A percentile compares a stretch with the other conserved stretches of the same genome.
Evolutionary conservation across 2,888 invertebrate genomes (phyloP).

Genomic region (Limnephilus marmoratus): DNA sequence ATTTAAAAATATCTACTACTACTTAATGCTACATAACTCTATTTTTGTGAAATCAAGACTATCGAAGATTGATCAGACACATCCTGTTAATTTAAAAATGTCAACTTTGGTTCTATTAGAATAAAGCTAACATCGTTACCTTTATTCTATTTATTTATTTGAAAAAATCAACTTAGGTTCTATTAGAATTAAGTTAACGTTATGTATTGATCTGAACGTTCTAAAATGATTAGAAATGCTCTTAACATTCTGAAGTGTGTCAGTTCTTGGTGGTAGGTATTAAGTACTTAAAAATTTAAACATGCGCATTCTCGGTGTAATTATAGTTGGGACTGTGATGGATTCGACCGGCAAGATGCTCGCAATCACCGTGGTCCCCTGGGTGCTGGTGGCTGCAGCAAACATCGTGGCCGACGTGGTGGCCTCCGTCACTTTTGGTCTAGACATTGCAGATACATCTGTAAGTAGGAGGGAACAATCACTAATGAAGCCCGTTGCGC

Average conservation of each 20-base stretch:
- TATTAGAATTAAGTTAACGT: no score
- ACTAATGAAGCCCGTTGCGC: background rate
- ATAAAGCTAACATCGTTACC: no score
- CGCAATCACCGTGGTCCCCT: constrained; percentile 70
- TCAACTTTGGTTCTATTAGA: no score
- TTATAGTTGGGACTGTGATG: constrained; percentile 40
- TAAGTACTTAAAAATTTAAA: background rate
- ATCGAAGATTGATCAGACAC: no score
- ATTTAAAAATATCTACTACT: no score
- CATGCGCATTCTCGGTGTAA: background rate
- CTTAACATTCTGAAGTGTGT: background rate
- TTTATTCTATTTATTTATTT: no score
- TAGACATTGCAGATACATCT: constrained; percentile 70
- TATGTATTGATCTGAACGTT: background rate
- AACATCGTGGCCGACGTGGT: constrained; percentile 72
- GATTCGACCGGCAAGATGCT: constrained; percentile 43
- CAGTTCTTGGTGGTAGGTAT: background rate
- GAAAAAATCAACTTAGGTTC: no score
- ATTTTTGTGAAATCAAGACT: no score
- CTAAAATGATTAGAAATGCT: background rate
- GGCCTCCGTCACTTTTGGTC: constrained; percentile 71
- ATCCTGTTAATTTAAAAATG: no score
- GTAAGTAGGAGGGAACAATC: constrained; percentile 68
- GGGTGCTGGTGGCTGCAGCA: constrained; percentile 70
- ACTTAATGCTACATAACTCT: no score